Evolutionary conservation across 2,888 invertebrate genomes (phyloP), one percentile per base, ranked within the genome.

Genomic region (Cerceris rybyensis): DNA sequence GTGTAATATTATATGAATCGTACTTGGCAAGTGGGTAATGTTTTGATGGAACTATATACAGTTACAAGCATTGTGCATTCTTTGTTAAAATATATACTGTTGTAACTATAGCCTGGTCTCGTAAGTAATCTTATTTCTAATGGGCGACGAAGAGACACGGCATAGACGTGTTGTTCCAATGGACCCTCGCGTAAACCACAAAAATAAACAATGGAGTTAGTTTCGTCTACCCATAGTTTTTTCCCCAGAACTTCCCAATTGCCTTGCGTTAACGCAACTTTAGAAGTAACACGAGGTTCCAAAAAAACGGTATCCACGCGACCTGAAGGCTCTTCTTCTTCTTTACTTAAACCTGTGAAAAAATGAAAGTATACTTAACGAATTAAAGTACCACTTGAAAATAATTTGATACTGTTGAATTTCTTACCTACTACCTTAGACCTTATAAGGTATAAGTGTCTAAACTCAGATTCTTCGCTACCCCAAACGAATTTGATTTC

Each of bases 221-320:
- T 91, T 78, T 95, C 95, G 92, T 99, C 98, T 50, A 98, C 96
- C 97, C 98, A 98, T 68, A 98, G 94, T 93, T 96, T 96, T 78
- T 96, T 94, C 42, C 96, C 96, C 88, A 97, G 94, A 16, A 98
- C 97, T 92, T 98, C 98, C 98, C 98, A 98, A n/a, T 98, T 97
- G 0, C 98, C 98, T 13, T 95, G 94, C 0, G 98, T 98, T 85
- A 98, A 93, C 0, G 96, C 95, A 43, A 96, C 94, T 81, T 96
- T 96, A 75, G 95, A 95, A 69, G 95, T 90, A 78, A 96, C 94
- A 86, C 95, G 94, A 0, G 96, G 96, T 17, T 93, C 93, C 54
- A 93, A 84, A 86, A 93, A 93, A 59, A 93, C 93, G 84, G 93
- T 93, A 80, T 94, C 94, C 93, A 94, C 93, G 63, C 92, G 92